Evolutionary conservation across 2,113 vertebrate genomes (phyloP).

Genomic region (Onychostoma macrolepis): DNA sequence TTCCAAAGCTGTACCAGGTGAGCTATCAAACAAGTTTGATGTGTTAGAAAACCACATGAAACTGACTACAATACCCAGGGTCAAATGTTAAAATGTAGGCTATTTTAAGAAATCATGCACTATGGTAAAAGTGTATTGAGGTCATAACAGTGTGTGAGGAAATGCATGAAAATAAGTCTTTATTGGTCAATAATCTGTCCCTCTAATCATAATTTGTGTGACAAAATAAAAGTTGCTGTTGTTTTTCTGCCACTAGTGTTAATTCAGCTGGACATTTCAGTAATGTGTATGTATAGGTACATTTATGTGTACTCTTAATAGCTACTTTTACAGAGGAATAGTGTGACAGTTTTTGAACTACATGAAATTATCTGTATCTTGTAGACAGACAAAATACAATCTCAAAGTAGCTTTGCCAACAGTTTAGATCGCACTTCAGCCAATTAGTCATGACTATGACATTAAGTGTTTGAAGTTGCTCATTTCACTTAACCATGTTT

Average conservation of each 20-base stretch:
- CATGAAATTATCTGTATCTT: neutral
- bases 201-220: neutral
- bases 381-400: neutral
- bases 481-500: neutral
- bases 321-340: neutral
- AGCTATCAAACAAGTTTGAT: too few species aligned
- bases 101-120: too few species aligned
- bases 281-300: neutral
- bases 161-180: neutral
- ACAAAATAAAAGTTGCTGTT: neutral
- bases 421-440: neutral
- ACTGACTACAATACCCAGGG: too few species aligned
- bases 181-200: neutral
- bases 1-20: too few species aligned
- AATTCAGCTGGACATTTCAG: neutral
- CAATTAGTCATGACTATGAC: neutral
- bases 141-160: neutral
- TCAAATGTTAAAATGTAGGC: too few species aligned
- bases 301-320: neutral
- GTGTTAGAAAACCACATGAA: neutral
- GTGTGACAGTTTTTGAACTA: neutral
- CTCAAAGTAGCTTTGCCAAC: neutral
- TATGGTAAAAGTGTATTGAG: too few species aligned
- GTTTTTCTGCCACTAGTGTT: neutral
- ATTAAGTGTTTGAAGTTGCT: neutral